Base-by-base conservation (phyloP, 1,140 invertebrate genomes). In the Zaprionus davidi region DNA sequence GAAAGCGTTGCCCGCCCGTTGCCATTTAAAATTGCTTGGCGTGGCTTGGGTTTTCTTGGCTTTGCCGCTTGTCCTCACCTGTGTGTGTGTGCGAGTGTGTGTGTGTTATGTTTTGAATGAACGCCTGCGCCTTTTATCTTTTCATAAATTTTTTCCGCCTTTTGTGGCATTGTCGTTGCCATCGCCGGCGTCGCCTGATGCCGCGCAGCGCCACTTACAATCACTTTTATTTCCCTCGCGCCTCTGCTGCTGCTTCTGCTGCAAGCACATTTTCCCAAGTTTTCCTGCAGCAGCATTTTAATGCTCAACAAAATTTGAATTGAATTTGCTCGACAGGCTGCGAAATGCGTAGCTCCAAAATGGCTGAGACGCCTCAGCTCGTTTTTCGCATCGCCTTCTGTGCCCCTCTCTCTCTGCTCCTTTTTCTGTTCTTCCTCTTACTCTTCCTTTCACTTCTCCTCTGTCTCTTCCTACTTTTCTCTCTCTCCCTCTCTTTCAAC, bases 301-400 rank as follows among this genome's bases (percentile, higher is more conserved):
- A 88, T 88, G 84, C 84, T 90, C 88, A 75, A 85, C 84, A 81
- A 87, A 87, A 88, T 88, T 88, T 88, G 84, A 88, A 88, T 88
- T 88, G 84, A 88, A 88, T 88, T 88, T 88, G 84, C 85, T n/a
- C 78, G 70, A 84, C 78, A 88, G 81, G 73, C 62, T 63, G 75
- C 83, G 82, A 12, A 78, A 85, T 84, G 74, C 78, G 65, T 75
- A 57, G 53, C 72, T 70, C 73, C 66, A 75, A 78, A 76, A 77
- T 82, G 80, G 80, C 70, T 75, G n/a, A n/a, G n/a, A n/a, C n/a
- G 44, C 6, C 38, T 41, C 13, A 41, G 38, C 15, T 41, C 22
- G 24, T 46, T 62, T 46, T 46, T 38, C 26, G 56, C 51, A 17
- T 49, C 49, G 49, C 49, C 26, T 46, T 58, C 53, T n/a, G 38